These are phyloP conservation scores for Caenorhabditis sp. DNA, from an alignment of 2,888 invertebrate species.

Conservation along the genomic window DNA sequence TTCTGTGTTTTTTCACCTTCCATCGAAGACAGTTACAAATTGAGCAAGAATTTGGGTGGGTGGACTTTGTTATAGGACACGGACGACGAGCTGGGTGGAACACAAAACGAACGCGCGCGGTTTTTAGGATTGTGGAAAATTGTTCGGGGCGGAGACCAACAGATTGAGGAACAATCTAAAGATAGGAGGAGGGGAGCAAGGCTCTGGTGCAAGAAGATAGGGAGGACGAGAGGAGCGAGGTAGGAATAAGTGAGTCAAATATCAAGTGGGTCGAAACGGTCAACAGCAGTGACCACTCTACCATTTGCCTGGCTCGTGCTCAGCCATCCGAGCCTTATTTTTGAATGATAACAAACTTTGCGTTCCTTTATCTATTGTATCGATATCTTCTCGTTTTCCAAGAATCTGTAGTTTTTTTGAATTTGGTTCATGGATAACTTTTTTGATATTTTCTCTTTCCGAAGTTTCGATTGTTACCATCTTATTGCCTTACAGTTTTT, in stretches of 20 bases:
- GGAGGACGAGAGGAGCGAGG: conserved; percentile 49
- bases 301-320: conserved; percentile 60
- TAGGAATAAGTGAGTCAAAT: conserved; percentile 66
- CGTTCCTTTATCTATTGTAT: conserved; percentile 3
- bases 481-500: too few species aligned
- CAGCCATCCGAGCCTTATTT: conserved; percentile 54
- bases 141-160: conserved; percentile 35
- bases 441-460: background rate
- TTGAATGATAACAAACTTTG: conserved; percentile 52
- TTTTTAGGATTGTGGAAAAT: conserved; percentile 38
- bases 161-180: conserved; percentile 55
- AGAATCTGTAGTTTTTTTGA: background rate
- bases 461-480: too few species aligned
- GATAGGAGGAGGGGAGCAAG: conserved; percentile 49
- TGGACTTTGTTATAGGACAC: conserved; percentile 37
- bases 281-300: conserved; percentile 68
- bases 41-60: conserved; percentile 56
- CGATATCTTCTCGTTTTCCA: conserved; percentile 24
- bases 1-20: background rate
- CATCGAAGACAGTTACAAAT: conserved; percentile 55
- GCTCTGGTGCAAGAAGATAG: conserved; percentile 55
- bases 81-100: conserved; percentile 15
- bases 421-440: background rate
- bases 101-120: conserved; percentile 44
- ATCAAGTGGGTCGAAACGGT: conserved; percentile 70